Evolutionary conservation across 2,888 invertebrate species (phyloP), one percentile per base, ranked within the genome.

Genomic region (Archaeoteleia sp.): DNA sequence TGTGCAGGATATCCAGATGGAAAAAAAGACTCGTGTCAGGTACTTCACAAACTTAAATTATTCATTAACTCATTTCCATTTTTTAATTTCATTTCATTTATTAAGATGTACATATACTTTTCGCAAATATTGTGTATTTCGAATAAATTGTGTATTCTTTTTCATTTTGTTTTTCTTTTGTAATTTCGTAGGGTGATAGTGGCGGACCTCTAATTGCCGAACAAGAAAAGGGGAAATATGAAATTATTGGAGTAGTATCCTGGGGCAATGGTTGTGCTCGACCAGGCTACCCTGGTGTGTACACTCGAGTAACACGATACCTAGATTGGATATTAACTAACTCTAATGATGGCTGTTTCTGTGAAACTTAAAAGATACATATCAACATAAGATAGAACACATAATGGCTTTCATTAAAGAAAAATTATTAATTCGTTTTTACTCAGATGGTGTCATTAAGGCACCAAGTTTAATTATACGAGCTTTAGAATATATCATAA

Each of bases 211-310:
- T 95, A 43, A 90, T 93, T 63, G 87, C 92, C 0, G 89, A 90
- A 86, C 89, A 91, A 79, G 88, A 88, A 70, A 90, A 92, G 74
- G 91, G 92, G 76, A 90, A 91, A 77, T 94, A 92, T 83, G 94
- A 95, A 85, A 86, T 94, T 73, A 94, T 95, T 80, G 95, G 93
- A 8, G 89, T 95, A 10, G 95, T 95, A 0, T 95, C 95, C 0
- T 95, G 95, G 95, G 95, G 95, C 23, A 94, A 95, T 79, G 95
- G 95, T 13, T 95, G 95, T 81, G 95, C 94, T 0, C 88, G 95
- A 65, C 90, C 91, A 4, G 93, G 94, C 9, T 95, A 93, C 84
- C 94, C 94, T 0, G 95, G 95, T 1, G 94, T 95, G 0, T 95
- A 95, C 83, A 94, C 94, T 0, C 87, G 95, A 70, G 91, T 95